Base-by-base conservation (phyloP, 2,797 vertebrate genomes). In the Brachymystax lenok region DNA sequence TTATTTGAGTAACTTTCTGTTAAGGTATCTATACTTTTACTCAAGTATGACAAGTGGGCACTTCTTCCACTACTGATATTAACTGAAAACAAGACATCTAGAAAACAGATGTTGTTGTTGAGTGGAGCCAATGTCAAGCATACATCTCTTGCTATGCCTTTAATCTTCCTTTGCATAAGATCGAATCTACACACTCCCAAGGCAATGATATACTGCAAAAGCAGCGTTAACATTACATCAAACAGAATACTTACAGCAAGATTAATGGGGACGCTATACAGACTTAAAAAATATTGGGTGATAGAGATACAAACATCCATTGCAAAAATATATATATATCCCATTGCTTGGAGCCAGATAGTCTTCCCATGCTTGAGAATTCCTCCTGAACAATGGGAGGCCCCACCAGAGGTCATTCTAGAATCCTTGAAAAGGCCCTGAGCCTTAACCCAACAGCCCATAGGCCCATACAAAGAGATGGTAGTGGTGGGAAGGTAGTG, bases 171-270 rank as follows among this genome's bases (percentile, higher is more conserved):
- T 82, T 82, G 70, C 75, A 84, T 80, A 81, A 0, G 40, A 46
- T 46, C 10, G 74, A 79, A 87, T 85, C 80, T 81, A 80, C 84
- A 84, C 46, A 78, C 74, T 75, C 81, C 80, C 82, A 76, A 75
- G 84, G 77, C 83, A 79, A 79, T 77, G 79, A 83, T 83, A 83
- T 74, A 86, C 77, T 77, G 80, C 83, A 81, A 75, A 73, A 81
- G 78, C 82, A 73, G 80, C 84, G 85, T 85, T 81, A 81, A 84
- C 84, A 82, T 85, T 82, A 76, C 79, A 80, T 94, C 93, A 93
- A 92, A 93, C 91, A 82, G 84, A 92, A 92, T 93, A 91, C 91
- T 92, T 75, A 75, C 74, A 71, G 69, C 74, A 69, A 85, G 88
- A 92, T 92, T 92, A 92, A 92, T 91, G 92, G 90, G 40, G 86